Evolutionary conservation across 2,888 invertebrate species (phyloP).

Genomic region (Meiosimyza decipiens): DNA sequence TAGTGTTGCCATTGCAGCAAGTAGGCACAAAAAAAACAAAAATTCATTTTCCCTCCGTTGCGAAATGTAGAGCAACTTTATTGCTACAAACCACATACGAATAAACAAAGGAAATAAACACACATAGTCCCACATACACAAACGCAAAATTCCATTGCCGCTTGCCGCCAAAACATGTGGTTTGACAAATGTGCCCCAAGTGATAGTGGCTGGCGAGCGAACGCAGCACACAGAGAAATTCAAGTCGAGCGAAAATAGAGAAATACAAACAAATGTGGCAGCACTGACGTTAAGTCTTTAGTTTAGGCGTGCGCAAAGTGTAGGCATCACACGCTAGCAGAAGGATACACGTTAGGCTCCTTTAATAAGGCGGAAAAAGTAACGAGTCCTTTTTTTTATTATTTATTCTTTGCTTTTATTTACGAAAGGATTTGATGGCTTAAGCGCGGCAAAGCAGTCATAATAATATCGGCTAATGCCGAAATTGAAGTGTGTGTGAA

Average conservation of each 20-base stretch:
- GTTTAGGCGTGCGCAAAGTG: neutral
- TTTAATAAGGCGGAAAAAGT: no score
- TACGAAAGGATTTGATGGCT: no score
- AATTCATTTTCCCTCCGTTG: neutral
- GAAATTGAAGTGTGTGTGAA: no score
- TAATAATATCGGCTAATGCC: no score
- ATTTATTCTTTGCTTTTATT: no score
- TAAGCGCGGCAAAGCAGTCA: no score
- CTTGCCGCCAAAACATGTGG: neutral
- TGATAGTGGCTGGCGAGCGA: neutral
- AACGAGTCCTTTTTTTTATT: no score
- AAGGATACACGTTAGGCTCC: neutral
- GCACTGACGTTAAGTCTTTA: neutral
- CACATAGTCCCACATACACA: neutral
- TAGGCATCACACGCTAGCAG: neutral
- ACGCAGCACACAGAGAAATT: neutral
- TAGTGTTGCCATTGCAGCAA: neutral
- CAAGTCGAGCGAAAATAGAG: neutral
- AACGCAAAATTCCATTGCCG: neutral
- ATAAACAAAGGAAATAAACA: neutral
- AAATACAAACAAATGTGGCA: neutral
- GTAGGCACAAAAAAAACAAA: neutral
- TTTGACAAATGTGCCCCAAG: neutral
- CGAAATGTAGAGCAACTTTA: slow-evolving; percentile 9
- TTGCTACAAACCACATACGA: neutral